Conservation (phyloP, 2,888 invertebrate genomes). For the Cantharis nigra region DNA sequence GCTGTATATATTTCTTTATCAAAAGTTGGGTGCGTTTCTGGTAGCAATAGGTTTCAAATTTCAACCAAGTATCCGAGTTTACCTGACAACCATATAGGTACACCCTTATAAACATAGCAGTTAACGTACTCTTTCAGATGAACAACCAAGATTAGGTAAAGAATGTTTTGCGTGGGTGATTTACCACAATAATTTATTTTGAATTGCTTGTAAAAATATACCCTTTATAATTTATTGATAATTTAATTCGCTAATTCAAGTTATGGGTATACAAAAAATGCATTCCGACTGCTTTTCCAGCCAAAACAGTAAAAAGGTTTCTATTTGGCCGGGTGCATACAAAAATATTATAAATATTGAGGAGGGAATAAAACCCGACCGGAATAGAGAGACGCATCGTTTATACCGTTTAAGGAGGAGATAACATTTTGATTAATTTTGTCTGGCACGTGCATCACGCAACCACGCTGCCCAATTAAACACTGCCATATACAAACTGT, state of each 20-base stretch:
- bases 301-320: neutral
- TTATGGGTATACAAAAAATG: neutral
- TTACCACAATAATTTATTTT: constrained; percentile 24
- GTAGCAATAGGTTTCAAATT: constrained; percentile 36
- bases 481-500: neutral
- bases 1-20: constrained; percentile 29
- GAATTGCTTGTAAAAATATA: constrained; percentile 12
- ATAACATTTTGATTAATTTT: neutral
- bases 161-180: constrained; percentile 25
- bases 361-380: neutral
- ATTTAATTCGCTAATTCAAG: neutral
- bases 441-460: neutral
- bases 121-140: constrained; percentile 27
- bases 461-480: neutral
- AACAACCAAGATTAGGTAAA: constrained; percentile 25
- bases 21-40: constrained; percentile 33
- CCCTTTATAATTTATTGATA: neutral
- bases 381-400: neutral
- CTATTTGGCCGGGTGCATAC: no score
- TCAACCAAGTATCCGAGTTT: constrained; percentile 31
- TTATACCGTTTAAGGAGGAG: neutral
- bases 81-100: constrained; percentile 24
- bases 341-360: neutral
- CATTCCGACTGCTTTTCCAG: neutral
- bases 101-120: constrained; percentile 25